Evolutionary conservation across 2,797 vertebrate genomes (phyloP).

Genomic region (Emys orbicularis): DNA sequence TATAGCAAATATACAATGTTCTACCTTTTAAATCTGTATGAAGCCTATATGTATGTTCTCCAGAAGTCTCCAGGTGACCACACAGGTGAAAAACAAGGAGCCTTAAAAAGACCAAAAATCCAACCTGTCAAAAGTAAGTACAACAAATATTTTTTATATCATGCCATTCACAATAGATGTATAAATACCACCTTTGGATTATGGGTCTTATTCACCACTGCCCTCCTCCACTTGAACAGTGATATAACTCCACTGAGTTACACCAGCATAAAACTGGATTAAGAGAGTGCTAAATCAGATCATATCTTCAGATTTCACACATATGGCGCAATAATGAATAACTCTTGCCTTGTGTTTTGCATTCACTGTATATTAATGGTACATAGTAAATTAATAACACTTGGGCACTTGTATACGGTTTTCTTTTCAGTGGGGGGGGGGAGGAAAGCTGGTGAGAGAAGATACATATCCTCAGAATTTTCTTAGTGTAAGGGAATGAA

Average conservation of each 20-base stretch:
- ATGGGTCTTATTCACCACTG: background rate
- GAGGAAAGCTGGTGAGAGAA: background rate
- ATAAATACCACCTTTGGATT: background rate
- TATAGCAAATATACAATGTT: background rate
- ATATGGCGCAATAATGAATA: background rate
- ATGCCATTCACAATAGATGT: background rate
- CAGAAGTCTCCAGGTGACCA: slow-evolving; percentile 68
- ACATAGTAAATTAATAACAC: background rate
- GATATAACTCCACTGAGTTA: background rate
- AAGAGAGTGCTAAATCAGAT: background rate
- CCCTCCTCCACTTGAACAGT: background rate
- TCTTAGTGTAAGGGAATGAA: background rate
- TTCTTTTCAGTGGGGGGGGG: background rate
- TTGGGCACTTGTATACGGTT: rapidly evolving
- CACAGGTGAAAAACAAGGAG: slow-evolving; percentile 73
- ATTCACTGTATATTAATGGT: background rate
- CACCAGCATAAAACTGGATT: background rate
- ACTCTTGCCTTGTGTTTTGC: background rate
- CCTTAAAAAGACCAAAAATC: slow-evolving; percentile 80
- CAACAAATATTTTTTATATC: background rate
- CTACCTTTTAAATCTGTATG: slow-evolving; percentile 72
- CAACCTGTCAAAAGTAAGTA: slow-evolving; percentile 69
- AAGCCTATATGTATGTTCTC: slow-evolving; percentile 72
- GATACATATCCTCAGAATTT: background rate
- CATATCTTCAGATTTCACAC: background rate